These are phyloP conservation scores for Apaloderma vittatum DNA, from an alignment of 2,113 vertebrate genomes.

Conservation along the genomic window DNA sequence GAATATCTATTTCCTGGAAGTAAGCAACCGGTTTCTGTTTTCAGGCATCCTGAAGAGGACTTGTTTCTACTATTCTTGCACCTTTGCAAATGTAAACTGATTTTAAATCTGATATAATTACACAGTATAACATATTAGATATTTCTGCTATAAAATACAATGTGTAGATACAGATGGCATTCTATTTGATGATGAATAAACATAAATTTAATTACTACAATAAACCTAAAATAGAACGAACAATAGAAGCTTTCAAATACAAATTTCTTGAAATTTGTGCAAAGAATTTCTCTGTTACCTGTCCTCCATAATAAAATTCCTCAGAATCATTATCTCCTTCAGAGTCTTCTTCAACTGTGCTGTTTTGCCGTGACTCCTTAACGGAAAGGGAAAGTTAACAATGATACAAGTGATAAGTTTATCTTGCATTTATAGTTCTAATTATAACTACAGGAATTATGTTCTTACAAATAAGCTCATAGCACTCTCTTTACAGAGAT, in stretches of 20 bases:
- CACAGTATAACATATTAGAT: not conserved
- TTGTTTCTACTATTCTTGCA: not conserved
- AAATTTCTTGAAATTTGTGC: not conserved
- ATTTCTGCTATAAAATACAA: not conserved
- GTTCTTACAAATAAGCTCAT: not conserved
- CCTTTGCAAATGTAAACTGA: not conserved
- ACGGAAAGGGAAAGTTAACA: slow-evolving; percentile 11
- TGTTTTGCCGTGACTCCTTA: slow-evolving; percentile 85
- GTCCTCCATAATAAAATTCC: slow-evolving; percentile 92
- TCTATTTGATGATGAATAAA: not conserved
- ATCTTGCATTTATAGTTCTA: not conserved
- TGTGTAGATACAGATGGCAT: not conserved
- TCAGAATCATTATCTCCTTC: slow-evolving; percentile 93
- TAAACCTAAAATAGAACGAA: not conserved
- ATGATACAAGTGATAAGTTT: not conserved
- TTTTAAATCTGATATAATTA: not conserved
- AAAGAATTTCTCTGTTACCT: slow-evolving; percentile 75
- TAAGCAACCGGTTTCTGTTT: not conserved
- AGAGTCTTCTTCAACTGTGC: slow-evolving; percentile 90
- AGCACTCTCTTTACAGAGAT: not conserved
- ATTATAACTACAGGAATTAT: not conserved
- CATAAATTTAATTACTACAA: not conserved
- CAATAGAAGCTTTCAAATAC: not conserved
- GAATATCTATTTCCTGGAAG: not conserved
- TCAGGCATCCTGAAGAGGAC: not conserved